Evolutionary conservation across 2,113 vertebrate species (phyloP).

Genomic region (Hippocampus guttulatus): DNA sequence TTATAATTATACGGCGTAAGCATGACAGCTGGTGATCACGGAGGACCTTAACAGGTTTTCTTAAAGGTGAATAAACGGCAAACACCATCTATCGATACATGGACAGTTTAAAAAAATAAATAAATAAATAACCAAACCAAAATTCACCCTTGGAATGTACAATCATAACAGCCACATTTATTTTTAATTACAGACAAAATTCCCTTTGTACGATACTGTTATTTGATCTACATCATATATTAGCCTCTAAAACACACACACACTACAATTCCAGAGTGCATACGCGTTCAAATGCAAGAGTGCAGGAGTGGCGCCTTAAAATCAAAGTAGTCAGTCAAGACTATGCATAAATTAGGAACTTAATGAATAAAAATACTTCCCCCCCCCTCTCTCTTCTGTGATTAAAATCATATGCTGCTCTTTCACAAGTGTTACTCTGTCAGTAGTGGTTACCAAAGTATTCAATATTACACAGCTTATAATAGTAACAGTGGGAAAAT

Average conservation of each 20-base stretch:
- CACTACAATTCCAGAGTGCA: slow-evolving; percentile 73
- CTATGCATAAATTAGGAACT: slow-evolving; percentile 17
- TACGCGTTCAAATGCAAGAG: slow-evolving; percentile 68
- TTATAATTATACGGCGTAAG: not conserved
- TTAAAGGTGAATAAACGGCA: not conserved
- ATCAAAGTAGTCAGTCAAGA: slow-evolving; percentile 51
- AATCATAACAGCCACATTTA: slow-evolving; percentile 81
- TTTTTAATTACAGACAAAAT: slow-evolving; percentile 81
- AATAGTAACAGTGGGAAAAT: slow-evolving; percentile 70
- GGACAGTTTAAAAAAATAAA: not conserved
- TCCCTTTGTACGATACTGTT: slow-evolving; percentile 72
- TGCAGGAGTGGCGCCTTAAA: slow-evolving; percentile 51
- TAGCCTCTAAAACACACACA: slow-evolving; percentile 62
- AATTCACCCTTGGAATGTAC: slow-evolving; percentile 77
- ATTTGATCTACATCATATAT: slow-evolving; percentile 48
- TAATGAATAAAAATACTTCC: not conserved
- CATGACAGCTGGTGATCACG: not conserved
- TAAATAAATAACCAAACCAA: slow-evolving; percentile 76
- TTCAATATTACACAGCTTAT: slow-evolving; percentile 76
- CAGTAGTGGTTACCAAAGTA: slow-evolving; percentile 86
- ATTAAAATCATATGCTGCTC: slow-evolving; percentile 75
- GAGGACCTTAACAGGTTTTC: not conserved
- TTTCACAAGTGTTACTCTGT: slow-evolving; percentile 75
- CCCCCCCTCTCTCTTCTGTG: slow-evolving; percentile 58
- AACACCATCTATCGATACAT: not conserved